These are phyloP conservation scores for Clarias macrocephalus DNA, from an alignment of 2,113 vertebrate genomes.

Conservation along the genomic window DNA sequence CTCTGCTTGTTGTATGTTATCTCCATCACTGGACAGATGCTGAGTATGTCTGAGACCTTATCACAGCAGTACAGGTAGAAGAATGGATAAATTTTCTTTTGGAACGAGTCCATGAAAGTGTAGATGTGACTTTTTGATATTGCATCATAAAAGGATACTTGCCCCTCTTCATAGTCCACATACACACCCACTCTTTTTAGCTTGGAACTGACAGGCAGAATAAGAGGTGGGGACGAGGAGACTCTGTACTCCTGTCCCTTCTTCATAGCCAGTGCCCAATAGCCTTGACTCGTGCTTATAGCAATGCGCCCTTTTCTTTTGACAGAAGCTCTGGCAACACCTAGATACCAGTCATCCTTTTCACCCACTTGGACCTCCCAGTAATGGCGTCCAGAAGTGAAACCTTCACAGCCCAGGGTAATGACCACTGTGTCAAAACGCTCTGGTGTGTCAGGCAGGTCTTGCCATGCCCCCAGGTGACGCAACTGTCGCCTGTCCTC, in stretches of 20 bases:
- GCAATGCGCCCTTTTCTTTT: constrained; percentile 75
- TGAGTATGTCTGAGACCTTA: constrained; percentile 73
- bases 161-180: constrained; percentile 84
- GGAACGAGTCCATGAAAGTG: constrained; percentile 79
- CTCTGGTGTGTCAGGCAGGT: constrained; percentile 67
- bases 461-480: constrained; percentile 74
- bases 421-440: constrained; percentile 77
- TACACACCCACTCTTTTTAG: constrained; percentile 81
- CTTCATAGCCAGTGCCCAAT: constrained; percentile 79
- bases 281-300: constrained; percentile 71
- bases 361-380: constrained; percentile 78
- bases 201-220: constrained; percentile 67
- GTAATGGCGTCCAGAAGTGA: constrained; percentile 71
- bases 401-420: constrained; percentile 65
- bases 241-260: constrained; percentile 71
- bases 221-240: constrained; percentile 66
- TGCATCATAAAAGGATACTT: constrained; percentile 84
- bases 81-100: constrained; percentile 80
- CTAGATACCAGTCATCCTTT: constrained; percentile 79
- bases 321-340: constrained; percentile 69
- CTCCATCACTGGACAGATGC: constrained; percentile 61
- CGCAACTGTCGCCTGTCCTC: constrained; percentile 73
- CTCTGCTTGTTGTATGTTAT: constrained; percentile 62
- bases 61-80: constrained; percentile 82
- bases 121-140: constrained; percentile 73